Conservation (phyloP, 2,113 vertebrate species). For the Regulus satrapa region DNA sequence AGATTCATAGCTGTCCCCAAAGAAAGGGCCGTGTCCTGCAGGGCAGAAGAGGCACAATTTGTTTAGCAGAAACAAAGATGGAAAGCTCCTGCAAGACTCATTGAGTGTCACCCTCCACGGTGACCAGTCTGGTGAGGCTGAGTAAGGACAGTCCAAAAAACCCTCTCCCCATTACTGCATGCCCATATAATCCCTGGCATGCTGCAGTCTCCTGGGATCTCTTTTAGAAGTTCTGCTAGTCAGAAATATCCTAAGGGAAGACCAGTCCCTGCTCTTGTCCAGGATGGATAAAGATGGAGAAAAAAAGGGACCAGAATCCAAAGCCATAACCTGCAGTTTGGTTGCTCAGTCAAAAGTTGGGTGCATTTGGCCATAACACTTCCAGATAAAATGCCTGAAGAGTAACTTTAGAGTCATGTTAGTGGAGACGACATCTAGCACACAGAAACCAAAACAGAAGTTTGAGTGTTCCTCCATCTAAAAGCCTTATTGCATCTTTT, state of each 20-base stretch:
- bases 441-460: background rate
- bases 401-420: background rate
- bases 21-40: background rate
- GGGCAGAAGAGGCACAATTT: background rate
- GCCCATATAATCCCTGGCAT: accelerated
- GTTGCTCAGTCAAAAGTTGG: background rate
- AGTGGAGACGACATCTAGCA: background rate
- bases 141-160: background rate
- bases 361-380: background rate
- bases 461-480: background rate
- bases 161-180: background rate
- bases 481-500: background rate
- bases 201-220: background rate
- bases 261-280: background rate
- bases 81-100: background rate
- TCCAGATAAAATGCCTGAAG: background rate
- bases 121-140: accelerated
- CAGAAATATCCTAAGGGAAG: background rate
- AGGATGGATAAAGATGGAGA: background rate
- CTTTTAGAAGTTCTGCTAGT: background rate
- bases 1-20: background rate
- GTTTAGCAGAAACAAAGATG: background rate
- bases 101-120: accelerated
- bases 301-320: accelerated
- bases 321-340: background rate